Base-by-base conservation (phyloP, 2,797 vertebrate genomes). In the Pseudochirops corinnae region DNA sequence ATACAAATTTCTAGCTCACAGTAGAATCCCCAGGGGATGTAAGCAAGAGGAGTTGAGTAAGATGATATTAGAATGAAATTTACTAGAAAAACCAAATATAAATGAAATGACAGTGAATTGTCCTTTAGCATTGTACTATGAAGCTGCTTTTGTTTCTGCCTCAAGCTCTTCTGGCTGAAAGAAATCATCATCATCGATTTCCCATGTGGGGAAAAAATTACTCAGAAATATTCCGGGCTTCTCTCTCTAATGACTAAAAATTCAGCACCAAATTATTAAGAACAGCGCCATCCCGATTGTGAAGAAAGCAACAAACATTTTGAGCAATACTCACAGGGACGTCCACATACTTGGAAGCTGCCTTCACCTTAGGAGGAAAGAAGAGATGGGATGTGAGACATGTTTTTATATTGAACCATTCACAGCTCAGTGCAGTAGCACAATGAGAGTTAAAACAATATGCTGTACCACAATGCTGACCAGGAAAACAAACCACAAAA, bases 261-360 rank as follows among this genome's bases (percentile, higher is more conserved):
- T 93, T 92, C 52, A 92, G 92, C 60, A 62, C 50, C 92, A 91
- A 10, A 95, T 53, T 60, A 26, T 46, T 93, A 95, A 90, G 97
- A 97, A 93, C 50, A 94, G 67, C 92, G 95, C 0, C 4, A 97
- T 96, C 92, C 92, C 97, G 97, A 96, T 96, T 96, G 96, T 96
- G 97, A 67, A 5, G 96, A 97, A 97, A 98, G 97, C 95, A 97
- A 97, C 58, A 28, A 92, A 98, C 97, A 94, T 98, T 97, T 98
- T 93, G 98, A 98, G 98, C 96, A 97, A 98, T 98, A 99, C 99
- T 99, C 99, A 99, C 99, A 97, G 99, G 99, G 97, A 99, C 99
- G 95, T 99, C 99, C 99, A 99, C 99, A 94, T 99, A 99, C 98
- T 99, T 99, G 98, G 99, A 99, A 98, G 99, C 99, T 98, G 99